Conservation (phyloP, 2,797 vertebrate genomes). For the Hippoglossus hippoglossus region DNA sequence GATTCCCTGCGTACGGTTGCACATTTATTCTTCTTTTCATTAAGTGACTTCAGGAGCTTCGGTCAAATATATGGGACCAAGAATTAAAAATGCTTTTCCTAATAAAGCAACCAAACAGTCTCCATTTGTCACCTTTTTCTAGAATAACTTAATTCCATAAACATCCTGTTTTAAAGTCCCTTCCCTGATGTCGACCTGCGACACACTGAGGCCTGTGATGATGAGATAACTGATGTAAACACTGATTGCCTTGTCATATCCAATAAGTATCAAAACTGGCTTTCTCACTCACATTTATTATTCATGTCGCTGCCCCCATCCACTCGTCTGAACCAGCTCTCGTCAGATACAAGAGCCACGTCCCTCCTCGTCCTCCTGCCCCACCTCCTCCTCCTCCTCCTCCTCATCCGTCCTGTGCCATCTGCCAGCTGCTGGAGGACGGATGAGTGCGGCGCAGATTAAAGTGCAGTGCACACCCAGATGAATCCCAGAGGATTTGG, state of each 20-base stretch:
- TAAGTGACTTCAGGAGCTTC: not conserved
- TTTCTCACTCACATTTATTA: slow-evolving; percentile 60
- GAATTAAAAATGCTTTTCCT: slow-evolving; percentile 12
- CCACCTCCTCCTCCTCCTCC: slow-evolving; percentile 25
- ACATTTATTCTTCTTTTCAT: too few species aligned
- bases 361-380: slow-evolving; percentile 30
- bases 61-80: slow-evolving; percentile 1
- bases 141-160: slow-evolving; percentile 14
- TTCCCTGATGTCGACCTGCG: slow-evolving; percentile 28
- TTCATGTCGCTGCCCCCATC: slow-evolving; percentile 52
- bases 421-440: slow-evolving; percentile 70
- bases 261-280: slow-evolving; percentile 54
- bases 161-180: slow-evolving; percentile 8
- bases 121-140: slow-evolving; percentile 3
- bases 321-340: slow-evolving; percentile 47
- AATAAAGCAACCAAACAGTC: not conserved
- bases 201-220: not conserved
- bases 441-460: slow-evolving; percentile 66
- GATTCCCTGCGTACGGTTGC: too few species aligned
- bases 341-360: slow-evolving; percentile 43
- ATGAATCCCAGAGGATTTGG: slow-evolving; percentile 65
- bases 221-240: slow-evolving; percentile 38
- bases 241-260: slow-evolving; percentile 42
- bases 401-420: slow-evolving; percentile 41
- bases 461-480: slow-evolving; percentile 55